Conservation (phyloP, 92 coral and sea anemone species). For the Porites lobata region DNA sequence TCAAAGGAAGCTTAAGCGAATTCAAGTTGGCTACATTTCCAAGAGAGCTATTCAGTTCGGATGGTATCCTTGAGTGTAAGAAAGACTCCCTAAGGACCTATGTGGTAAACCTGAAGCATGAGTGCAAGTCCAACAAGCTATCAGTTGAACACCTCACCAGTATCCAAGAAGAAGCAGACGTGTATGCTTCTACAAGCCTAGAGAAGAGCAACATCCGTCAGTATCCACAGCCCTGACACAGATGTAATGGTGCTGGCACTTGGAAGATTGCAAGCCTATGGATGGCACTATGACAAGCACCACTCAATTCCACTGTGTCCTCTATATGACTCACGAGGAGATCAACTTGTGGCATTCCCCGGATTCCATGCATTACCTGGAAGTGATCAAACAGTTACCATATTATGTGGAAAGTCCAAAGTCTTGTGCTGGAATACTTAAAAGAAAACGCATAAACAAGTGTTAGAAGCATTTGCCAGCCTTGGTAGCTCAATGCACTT, state of each 20-base stretch:
- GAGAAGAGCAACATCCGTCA: conserved; percentile 48
- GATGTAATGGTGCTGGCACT: conserved; percentile 49
- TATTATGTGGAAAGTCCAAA: conserved; percentile 45
- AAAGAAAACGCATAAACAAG: conserved; percentile 44
- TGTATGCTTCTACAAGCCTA: conserved; percentile 53
- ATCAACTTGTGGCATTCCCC: no score
- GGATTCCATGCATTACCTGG: conserved; percentile 8
- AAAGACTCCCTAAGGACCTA: conserved; percentile 47
- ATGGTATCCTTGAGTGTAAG: conserved; percentile 54
- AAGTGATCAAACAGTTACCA: conserved; percentile 40
- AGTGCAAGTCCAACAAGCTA: conserved; percentile 45
- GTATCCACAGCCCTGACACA: conserved; percentile 61
- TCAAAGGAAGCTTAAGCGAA: conserved; percentile 62
- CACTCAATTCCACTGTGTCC: conserved; percentile 39
- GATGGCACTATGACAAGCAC: conserved; percentile 60
- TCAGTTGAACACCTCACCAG: conserved; percentile 41
- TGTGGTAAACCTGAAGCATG: conserved; percentile 40
- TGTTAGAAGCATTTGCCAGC: conserved; percentile 43
- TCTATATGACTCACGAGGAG: no score
- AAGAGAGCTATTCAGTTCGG: conserved; percentile 55
- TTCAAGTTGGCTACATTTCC: conserved; percentile 43
- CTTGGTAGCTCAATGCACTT: background rate
- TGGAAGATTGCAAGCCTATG: conserved; percentile 35
- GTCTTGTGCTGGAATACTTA: conserved; percentile 51
- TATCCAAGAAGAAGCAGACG: conserved; percentile 54